Percentiles rank a stretch among this genome's conserved stretches.
Evolutionary conservation across 2,797 vertebrate genomes (phyloP).

Genomic region (Eremophila alpestris): DNA sequence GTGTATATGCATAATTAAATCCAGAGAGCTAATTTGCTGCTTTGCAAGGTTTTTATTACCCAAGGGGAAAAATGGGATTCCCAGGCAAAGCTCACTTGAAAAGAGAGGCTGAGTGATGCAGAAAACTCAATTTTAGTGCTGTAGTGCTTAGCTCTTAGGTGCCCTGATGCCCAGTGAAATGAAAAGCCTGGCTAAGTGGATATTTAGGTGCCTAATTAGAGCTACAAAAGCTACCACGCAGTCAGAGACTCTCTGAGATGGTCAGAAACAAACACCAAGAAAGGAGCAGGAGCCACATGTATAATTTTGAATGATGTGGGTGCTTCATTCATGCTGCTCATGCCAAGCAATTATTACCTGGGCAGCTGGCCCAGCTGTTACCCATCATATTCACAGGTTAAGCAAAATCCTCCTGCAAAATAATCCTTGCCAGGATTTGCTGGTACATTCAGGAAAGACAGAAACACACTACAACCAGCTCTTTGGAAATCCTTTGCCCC

Average conservation of each 20-base stretch:
- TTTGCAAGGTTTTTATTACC: constrained; percentile 27
- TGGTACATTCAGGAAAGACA: not conserved
- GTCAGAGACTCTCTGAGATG: not conserved
- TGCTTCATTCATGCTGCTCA: not conserved
- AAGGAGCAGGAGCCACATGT: not conserved
- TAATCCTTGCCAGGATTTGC: not conserved
- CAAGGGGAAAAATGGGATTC: not conserved
- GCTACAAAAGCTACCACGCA: not conserved
- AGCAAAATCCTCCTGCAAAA: not conserved
- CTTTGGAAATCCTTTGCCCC: not conserved
- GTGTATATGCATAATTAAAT: constrained; percentile 21
- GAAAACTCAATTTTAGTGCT: not conserved
- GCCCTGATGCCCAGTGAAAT: not conserved
- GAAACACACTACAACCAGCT: not conserved
- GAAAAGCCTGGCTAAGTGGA: not conserved
- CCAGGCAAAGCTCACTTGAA: not conserved
- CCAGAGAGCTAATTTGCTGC: not conserved
- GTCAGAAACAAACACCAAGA: not conserved
- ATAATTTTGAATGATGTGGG: not conserved
- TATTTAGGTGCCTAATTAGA: not conserved
- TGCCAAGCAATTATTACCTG: not conserved
- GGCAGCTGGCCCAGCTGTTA: not conserved
- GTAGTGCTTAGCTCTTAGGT: not conserved
- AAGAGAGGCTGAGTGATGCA: not conserved
- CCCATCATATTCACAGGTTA: not conserved